These are phyloP conservation scores for Pissodes strobi DNA, from an alignment of 1,140 invertebrate species.

Conservation along the genomic window DNA sequence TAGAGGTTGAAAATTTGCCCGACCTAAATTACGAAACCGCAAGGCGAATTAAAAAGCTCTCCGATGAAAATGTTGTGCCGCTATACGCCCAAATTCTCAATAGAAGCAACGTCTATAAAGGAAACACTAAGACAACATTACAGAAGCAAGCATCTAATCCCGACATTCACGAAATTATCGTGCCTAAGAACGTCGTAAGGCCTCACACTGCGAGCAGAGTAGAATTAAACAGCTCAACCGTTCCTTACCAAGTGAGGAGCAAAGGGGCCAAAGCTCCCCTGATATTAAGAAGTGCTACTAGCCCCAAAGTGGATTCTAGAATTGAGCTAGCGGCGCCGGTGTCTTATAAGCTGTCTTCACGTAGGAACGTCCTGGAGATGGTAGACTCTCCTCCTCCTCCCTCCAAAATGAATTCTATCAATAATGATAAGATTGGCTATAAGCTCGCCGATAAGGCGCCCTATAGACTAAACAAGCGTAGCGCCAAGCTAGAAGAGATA, in stretches of 20 bases:
- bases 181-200: neutral
- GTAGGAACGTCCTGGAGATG: neutral
- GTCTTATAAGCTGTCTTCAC: neutral
- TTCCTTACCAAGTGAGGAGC: neutral
- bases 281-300: neutral
- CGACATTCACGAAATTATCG: too few species aligned
- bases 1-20: neutral
- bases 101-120: neutral
- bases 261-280: too few species aligned
- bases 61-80: neutral
- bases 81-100: constrained; percentile 10
- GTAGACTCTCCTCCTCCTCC: too few species aligned
- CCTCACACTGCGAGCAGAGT: neutral
- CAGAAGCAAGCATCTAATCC: too few species aligned
- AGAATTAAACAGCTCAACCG: neutral
- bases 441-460: too few species aligned
- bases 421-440: too few species aligned
- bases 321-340: neutral
- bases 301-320: neutral
- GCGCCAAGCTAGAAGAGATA: too few species aligned
- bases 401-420: too few species aligned
- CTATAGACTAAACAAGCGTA: too few species aligned
- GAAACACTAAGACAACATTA: too few species aligned
- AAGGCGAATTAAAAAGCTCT: neutral
- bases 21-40: neutral